Base-by-base conservation (phyloP, 2,797 vertebrate species). In the Gobionotothen gibberifrons region DNA sequence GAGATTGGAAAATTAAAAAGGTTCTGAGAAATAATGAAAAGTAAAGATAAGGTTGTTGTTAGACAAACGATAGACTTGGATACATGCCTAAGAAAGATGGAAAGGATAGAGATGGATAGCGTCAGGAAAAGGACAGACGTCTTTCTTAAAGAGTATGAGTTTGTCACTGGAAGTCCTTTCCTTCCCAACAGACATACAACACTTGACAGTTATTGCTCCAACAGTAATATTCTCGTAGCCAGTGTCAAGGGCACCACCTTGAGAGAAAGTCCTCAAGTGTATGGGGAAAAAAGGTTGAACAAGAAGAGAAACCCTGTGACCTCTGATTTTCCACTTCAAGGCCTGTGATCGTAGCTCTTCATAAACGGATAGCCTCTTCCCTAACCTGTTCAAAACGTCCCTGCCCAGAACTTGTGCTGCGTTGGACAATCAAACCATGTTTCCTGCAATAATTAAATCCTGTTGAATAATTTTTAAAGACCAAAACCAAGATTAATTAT, bases 161-260 rank as follows among this genome's bases (percentile, higher is more conserved):
- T 82, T 58, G 44, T 82, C 53, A 51, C 58, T 81, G 44, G 5
- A 70, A 29, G 46, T 64, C 60, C 43, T 65, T 77, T 65, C 19
- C n/a, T 74, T 69, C 39, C 46, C 26, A 75, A 75, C 12, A 77
- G 48, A 67, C 14, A 5, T 19, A 75, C 26, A 70, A 51, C 62
- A 84, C 75, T 74, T 76, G 65, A 69, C 29, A 69, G 32, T 80
- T 72, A 65, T 53, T 67, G 17, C 39, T 52, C 9, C 47, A 66
- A 67, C 46, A 64, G 47, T 67, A 69, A 74, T 52, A 56, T 74
- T 61, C 49, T 49, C 67, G 49, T 36, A 67, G 60, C 73, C 48
- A 13, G 46, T 65, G 73, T 82, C 55, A 69, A 81, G 65, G 72
- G 55, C 32, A 81, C 13, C 14, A 63, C 44, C 44, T 40, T 52